These are phyloP conservation scores for Embiotoca jacksoni DNA, from an alignment of 2,113 vertebrate genomes.

Conservation along the genomic window DNA sequence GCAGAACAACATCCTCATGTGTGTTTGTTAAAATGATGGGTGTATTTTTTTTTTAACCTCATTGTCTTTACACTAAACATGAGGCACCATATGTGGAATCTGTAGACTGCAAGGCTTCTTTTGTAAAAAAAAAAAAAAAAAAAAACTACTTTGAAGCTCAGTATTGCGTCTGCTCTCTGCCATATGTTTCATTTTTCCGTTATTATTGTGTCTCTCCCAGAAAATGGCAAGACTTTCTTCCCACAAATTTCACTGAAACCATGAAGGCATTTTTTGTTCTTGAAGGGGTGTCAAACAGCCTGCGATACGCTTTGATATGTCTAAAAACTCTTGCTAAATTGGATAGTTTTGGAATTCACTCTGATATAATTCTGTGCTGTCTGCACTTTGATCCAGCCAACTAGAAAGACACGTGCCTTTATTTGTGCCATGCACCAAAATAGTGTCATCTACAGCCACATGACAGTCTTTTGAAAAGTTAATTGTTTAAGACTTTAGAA, in stretches of 20 bases:
- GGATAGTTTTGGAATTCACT: slow-evolving; percentile 17
- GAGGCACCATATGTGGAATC: not conserved
- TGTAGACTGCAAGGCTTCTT: not conserved
- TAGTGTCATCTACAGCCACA: not conserved
- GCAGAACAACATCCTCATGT: not conserved
- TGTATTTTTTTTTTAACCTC: not conserved
- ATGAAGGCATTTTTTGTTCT: slow-evolving; percentile 29
- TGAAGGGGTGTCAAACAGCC: slow-evolving; percentile 16
- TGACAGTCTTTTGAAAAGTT: slow-evolving; percentile 10
- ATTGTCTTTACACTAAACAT: slow-evolving; percentile 3
- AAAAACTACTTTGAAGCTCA: not conserved
- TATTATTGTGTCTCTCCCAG: not conserved
- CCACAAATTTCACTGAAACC: slow-evolving; percentile 12
- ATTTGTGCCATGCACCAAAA: slow-evolving; percentile 3
- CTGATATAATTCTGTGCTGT: slow-evolving; percentile 16
- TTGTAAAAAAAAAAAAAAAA: too few species aligned
- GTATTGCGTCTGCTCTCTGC: not conserved
- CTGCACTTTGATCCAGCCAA: slow-evolving; percentile 38
- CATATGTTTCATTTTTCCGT: not conserved
- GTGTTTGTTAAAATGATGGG: not conserved
- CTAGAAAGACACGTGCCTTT: not conserved
- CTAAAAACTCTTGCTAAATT: not conserved
- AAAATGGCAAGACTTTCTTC: not conserved
- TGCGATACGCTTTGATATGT: slow-evolving; percentile 31
- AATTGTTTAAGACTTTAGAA: slow-evolving; percentile 12